Conservation (phyloP, 2,888 invertebrate genomes). For the Acanthosepion lycidas region DNA sequence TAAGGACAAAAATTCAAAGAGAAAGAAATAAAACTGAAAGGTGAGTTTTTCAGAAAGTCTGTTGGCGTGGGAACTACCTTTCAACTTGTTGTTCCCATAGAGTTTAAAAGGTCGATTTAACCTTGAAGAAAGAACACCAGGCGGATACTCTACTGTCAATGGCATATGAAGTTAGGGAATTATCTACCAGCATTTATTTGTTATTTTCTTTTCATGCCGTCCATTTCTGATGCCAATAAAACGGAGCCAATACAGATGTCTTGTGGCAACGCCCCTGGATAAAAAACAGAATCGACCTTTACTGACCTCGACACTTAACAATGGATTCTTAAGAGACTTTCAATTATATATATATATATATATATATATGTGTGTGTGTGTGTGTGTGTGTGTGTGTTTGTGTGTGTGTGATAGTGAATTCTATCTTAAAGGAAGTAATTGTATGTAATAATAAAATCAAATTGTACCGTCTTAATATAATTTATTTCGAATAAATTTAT, state of each 20-base stretch:
- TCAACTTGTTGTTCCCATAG: neutral
- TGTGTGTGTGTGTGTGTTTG: too few relatives aligned
- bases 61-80: too few relatives aligned
- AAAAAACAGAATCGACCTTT: conserved; percentile 11
- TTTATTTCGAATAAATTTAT: too few relatives aligned
- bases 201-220: neutral
- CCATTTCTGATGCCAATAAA: neutral
- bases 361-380: too few relatives aligned
- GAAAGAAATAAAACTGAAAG: too few relatives aligned
- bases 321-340: neutral
- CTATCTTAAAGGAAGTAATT: too few relatives aligned
- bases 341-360: neutral
- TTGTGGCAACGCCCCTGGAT: neutral
- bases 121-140: neutral
- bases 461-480: too few relatives aligned
- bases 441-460: too few relatives aligned
- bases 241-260: neutral
- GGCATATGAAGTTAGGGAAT: neutral
- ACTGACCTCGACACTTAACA: neutral
- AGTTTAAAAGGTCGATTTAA: neutral
- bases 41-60: too few relatives aligned
- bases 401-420: too few relatives aligned
- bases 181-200: neutral
- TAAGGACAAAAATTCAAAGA: too few relatives aligned
- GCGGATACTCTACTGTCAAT: neutral